A percentile compares a stretch with the other conserved stretches of the same genome.
Evolutionary conservation across 2,113 vertebrate genomes (phyloP).

Genomic region (Lutjanus erythropterus): DNA sequence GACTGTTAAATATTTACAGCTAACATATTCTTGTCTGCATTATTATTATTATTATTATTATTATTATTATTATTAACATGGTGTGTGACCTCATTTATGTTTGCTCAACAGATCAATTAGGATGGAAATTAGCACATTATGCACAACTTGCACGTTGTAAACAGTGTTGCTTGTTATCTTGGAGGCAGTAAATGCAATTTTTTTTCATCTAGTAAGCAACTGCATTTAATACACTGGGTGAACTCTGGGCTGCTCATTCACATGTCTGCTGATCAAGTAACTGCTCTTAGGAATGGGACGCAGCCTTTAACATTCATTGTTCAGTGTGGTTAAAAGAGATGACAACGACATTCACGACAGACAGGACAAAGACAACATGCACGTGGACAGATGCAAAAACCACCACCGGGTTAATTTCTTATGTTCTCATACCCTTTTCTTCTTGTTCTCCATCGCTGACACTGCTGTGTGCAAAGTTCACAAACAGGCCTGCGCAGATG

Average conservation of each 20-base stretch:
- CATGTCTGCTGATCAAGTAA: neutral
- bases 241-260: neutral
- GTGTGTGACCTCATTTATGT: neutral
- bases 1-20: neutral
- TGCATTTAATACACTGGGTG: neutral
- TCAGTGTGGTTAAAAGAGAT: neutral
- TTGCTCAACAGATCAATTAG: neutral
- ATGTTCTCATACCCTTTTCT: conserved; percentile 2
- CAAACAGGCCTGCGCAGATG: rapidly evolving
- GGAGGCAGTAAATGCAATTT: neutral
- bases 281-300: neutral
- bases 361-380: neutral
- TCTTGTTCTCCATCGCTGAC: conserved; percentile 19
- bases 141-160: neutral
- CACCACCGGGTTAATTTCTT: neutral
- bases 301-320: no score
- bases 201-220: neutral
- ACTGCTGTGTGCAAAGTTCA: neutral
- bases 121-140: neutral
- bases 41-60: neutral
- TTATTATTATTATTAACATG: neutral
- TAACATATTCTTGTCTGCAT: neutral
- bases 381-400: no score
- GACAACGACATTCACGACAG: neutral
- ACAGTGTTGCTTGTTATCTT: neutral